A percentile compares a stretch with the other conserved stretches of the same genome.
Evolutionary conservation across 1,140 invertebrate genomes (phyloP).

Genomic region (Tachypleus tridentatus): DNA sequence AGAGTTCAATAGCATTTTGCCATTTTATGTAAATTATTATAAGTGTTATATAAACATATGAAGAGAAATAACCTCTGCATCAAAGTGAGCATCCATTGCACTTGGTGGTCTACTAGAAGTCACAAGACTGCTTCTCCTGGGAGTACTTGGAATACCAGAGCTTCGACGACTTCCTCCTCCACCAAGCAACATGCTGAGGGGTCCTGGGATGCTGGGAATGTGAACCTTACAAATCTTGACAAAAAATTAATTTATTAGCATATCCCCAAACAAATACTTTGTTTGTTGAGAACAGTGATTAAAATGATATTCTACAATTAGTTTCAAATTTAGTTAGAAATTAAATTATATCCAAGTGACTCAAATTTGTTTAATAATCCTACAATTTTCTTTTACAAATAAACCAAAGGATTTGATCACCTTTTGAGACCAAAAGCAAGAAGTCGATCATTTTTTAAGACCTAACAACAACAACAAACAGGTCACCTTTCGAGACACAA

Average conservation of each 20-base stretch:
- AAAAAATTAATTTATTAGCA: constrained; percentile 3
- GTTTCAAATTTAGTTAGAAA: too few species aligned
- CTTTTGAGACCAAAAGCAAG: too few species aligned
- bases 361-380: background rate
- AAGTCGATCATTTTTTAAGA: too few species aligned
- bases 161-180: constrained; percentile 34
- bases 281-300: too few species aligned
- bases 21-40: background rate
- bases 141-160: constrained; percentile 35
- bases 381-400: background rate
- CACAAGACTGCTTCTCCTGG: constrained; percentile 47
- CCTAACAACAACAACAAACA: too few species aligned
- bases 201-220: constrained; percentile 53
- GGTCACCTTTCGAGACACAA: too few species aligned
- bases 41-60: constrained; percentile 4
- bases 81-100: constrained; percentile 45
- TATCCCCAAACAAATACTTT: too few species aligned
- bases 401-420: background rate
- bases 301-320: too few species aligned
- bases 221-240: constrained; percentile 70
- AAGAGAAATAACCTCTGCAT: constrained; percentile 39
- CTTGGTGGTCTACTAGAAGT: constrained; percentile 41
- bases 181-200: constrained; percentile 38
- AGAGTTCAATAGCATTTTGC: constrained; percentile 1
- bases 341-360: too few species aligned